Conservation (phyloP, 2,113 vertebrate species). For the Upupa epops region DNA sequence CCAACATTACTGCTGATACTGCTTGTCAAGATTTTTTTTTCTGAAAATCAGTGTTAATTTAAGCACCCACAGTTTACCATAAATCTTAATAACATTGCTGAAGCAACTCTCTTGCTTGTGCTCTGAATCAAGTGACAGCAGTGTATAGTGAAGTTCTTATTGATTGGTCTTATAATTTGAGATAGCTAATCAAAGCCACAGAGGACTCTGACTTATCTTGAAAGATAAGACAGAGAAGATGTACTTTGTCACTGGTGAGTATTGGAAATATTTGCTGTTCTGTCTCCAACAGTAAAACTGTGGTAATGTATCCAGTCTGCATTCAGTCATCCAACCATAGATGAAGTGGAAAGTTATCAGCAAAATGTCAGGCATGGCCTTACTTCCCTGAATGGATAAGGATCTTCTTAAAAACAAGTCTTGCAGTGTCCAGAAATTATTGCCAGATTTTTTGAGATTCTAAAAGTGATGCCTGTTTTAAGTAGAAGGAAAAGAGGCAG, state of each 20-base stretch:
- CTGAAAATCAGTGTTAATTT: neutral
- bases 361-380: neutral
- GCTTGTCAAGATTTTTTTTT: neutral
- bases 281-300: neutral
- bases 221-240: neutral
- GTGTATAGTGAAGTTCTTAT: accelerated
- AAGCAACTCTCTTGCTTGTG: neutral
- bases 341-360: neutral
- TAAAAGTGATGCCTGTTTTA: neutral
- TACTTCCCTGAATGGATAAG: neutral
- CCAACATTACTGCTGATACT: neutral
- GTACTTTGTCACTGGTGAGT: neutral
- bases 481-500: neutral
- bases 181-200: neutral
- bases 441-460: neutral
- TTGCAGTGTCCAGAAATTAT: neutral
- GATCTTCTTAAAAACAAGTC: neutral
- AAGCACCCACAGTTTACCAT: neutral
- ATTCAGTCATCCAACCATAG: accelerated
- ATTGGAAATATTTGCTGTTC: neutral
- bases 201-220: neutral
- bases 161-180: neutral
- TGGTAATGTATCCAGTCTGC: neutral
- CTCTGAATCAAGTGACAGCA: neutral
- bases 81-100: neutral